phyloP scores from a whole-genome alignment of 2,797 vertebrate genomes.

The Alcedo atthis region DNA sequence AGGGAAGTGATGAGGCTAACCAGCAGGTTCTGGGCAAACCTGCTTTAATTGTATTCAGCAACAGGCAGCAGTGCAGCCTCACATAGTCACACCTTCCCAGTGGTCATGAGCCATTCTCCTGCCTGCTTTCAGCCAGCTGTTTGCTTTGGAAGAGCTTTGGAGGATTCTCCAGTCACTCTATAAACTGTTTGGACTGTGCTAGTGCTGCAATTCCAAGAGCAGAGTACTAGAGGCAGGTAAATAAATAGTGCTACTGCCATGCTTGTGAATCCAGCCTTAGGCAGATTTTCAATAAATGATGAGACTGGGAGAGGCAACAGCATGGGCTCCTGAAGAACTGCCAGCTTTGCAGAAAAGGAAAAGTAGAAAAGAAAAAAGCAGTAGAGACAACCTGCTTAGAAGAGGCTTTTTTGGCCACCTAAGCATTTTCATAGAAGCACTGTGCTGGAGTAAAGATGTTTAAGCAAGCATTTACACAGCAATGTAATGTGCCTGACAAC shows the following conservation, averaged over 20 bases:
- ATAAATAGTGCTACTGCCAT: background rate
- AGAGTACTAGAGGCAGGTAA: background rate
- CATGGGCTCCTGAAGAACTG: background rate
- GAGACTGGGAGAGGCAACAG: background rate
- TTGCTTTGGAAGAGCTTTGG: background rate
- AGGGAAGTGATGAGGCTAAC: background rate
- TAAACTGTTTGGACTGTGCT: background rate
- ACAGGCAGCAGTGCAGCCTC: background rate
- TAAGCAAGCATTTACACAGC: background rate
- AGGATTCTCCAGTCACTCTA: background rate
- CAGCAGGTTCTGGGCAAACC: background rate
- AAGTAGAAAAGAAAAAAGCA: background rate
- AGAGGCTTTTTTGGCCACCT: background rate
- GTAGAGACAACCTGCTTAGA: background rate
- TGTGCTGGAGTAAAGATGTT: background rate
- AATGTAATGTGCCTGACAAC: background rate
- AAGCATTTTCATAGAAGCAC: background rate
- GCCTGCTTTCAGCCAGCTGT: background rate
- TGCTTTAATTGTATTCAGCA: background rate
- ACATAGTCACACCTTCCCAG: background rate
- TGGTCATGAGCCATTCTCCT: background rate
- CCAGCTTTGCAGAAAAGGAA: background rate
- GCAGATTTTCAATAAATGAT: conserved; percentile 49
- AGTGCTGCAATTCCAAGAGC: background rate
- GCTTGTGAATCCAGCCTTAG: conserved; percentile 5